These are phyloP conservation scores for Anser brachyrhynchus DNA, from an alignment of 2,113 vertebrate species.

Conservation along the genomic window DNA sequence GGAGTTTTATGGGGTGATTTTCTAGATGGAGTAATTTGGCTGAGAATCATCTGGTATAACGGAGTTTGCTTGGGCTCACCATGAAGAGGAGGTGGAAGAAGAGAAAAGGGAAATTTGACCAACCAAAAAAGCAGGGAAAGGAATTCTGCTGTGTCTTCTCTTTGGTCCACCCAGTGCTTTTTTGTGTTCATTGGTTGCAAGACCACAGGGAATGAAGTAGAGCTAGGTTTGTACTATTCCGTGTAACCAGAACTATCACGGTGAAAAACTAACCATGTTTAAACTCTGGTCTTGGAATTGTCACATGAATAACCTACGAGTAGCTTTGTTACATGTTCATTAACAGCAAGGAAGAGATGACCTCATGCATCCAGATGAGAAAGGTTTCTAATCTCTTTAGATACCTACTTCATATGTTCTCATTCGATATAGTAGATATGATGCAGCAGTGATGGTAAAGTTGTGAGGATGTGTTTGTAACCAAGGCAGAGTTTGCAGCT, in stretches of 20 bases:
- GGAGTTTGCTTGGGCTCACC: background rate
- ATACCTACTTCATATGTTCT: background rate
- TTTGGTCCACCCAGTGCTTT: background rate
- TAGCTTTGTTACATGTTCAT: background rate
- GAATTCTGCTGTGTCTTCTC: background rate
- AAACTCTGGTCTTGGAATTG: background rate
- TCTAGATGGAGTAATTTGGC: background rate
- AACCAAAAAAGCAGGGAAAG: background rate
- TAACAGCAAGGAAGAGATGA: background rate
- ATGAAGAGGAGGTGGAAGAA: background rate
- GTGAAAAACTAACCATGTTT: background rate
- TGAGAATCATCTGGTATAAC: background rate
- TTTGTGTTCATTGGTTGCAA: background rate
- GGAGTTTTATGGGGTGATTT: background rate
- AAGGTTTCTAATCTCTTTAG: background rate
- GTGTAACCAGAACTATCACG: background rate
- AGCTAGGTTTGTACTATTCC: background rate
- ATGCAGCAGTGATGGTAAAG: background rate
- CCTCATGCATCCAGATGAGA: too few relatives aligned
- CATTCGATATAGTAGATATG: background rate
- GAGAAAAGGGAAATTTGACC: background rate
- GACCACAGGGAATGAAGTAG: background rate
- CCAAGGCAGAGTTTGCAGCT: background rate
- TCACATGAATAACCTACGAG: background rate
- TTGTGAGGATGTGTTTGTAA: background rate